Base-by-base conservation (phyloP, 2,113 vertebrate genomes). In the Hypanus sabinus region DNA sequence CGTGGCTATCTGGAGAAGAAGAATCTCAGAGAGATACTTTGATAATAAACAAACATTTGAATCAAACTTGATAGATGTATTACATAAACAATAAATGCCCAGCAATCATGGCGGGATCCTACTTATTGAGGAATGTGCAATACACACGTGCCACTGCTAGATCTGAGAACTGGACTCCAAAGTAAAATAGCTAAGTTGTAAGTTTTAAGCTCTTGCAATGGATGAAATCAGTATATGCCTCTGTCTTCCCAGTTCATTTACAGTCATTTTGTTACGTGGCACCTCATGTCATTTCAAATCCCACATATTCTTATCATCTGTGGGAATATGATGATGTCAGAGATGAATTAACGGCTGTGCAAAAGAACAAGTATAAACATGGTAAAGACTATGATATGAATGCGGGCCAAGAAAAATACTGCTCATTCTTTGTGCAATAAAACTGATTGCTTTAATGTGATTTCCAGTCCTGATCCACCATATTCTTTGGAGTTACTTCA, bases 151-250 rank as follows among this genome's bases (percentile, higher is more conserved):
- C 18, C 18, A 22, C 22, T 73, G 71, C 71, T 73, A 2, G 71
- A 20, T 73, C 71, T 73, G 71, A 20, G 22, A 20, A 22, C 71
- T 20, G 71, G 24, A 73, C 18, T 73, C 71, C 94, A 83, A 94
- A 94, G 46, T 83, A 79, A 94, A 94, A 94, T 94, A 80, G 85
- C 65, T 9, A 55, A 94, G 62, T 93, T 94, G 83, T 77, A 94
- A 22, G 55, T 36, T 73, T 94, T 65, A 57, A 46, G 80, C 1
- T 1, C 38, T 55, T 5, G 57, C 83, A 60, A 60, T 62, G 55
- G 30, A 87, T 87, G 57, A 62, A 30, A 60, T 18, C 11, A 62
- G 60, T 3, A n/a, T 5, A 16, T n/a, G 3, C 5, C 57, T 46
- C 46, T n/a, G 33, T n/a, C 85, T 90, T 33, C 5, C 60, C 60